These are phyloP conservation scores for Cyclina sinensis DNA, from an alignment of 1,140 invertebrate species.

Conservation along the genomic window DNA sequence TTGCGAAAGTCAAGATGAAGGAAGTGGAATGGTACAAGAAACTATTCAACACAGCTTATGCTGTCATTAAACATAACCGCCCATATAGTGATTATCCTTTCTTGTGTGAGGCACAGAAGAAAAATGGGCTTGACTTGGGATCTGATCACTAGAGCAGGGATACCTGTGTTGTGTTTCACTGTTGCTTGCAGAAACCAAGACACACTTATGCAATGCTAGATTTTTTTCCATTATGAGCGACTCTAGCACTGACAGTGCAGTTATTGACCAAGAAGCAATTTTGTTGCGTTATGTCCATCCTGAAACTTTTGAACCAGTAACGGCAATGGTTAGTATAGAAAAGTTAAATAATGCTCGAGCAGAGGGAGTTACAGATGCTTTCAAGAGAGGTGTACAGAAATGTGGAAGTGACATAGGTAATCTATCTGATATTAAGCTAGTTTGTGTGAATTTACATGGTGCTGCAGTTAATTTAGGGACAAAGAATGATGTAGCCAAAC, in stretches of 20 bases:
- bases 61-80: constrained; percentile 19
- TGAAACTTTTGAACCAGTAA: constrained; percentile 1
- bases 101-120: constrained; percentile 4
- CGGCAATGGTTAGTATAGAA: not conserved
- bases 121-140: constrained; percentile 1
- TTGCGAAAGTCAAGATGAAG: not conserved
- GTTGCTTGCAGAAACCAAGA: not conserved
- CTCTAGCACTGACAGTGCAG: constrained; percentile 13
- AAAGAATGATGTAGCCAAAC: constrained; percentile 60
- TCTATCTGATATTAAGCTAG: constrained; percentile 11
- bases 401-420: constrained; percentile 26
- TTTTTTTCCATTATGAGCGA: constrained; percentile 37
- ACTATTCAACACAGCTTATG: constrained; percentile 34
- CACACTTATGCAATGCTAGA: not conserved
- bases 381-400: constrained; percentile 10
- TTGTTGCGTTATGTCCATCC: not conserved
- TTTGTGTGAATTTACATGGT: constrained; percentile 57
- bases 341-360: constrained; percentile 47
- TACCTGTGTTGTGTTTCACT: constrained; percentile 11
- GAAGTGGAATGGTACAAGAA: constrained; percentile 11
- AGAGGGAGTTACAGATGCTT: constrained; percentile 43
- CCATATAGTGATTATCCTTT: constrained; percentile 6
- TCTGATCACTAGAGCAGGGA: not conserved
- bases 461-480: constrained; percentile 60
- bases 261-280: constrained; percentile 26